phyloP scores from a whole-genome alignment of 1,140 invertebrate genomes.

The Neodiprion fabricii region DNA sequence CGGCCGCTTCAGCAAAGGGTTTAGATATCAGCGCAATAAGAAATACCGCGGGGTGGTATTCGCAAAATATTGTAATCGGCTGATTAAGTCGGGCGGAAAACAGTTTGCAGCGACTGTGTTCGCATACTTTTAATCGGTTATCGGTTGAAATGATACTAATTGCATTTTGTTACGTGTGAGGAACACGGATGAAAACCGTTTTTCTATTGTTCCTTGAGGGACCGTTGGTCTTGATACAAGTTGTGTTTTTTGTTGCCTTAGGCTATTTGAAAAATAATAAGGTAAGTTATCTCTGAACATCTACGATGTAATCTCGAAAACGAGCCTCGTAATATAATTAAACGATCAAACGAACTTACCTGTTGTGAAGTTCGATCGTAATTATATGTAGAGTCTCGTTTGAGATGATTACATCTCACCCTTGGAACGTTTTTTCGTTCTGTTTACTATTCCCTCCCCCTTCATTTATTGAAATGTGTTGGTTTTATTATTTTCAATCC shows the following conservation, averaged over 20 bases:
- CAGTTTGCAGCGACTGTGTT: conserved; percentile 4
- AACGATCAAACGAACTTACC: too few species aligned
- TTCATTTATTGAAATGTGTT: too few species aligned
- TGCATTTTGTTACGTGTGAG: neutral
- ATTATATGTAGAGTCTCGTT: neutral
- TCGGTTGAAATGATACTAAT: neutral
- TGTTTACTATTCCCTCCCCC: too few species aligned
- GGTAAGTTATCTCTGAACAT: conserved; percentile 10
- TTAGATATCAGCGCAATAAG: conserved; percentile 30
- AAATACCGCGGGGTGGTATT: conserved; percentile 37
- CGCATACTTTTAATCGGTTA: neutral
- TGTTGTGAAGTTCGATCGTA: neutral
- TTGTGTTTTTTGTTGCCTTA: too few species aligned
- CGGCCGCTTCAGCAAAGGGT: conserved; percentile 13
- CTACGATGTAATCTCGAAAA: conserved; percentile 6
- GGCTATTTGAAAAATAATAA: neutral
- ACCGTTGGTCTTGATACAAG: too few species aligned
- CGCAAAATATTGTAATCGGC: conserved; percentile 17
- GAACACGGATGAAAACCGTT: neutral
- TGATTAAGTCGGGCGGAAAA: conserved; percentile 15
- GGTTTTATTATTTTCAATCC: too few species aligned
- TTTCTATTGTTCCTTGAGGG: neutral
- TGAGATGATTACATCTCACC: conserved; percentile 16
- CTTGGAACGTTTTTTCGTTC: neutral
- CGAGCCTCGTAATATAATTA: too few species aligned